phyloP scores from a whole-genome alignment of 2,797 vertebrate genomes.

The Acanthurus leucopareius region DNA sequence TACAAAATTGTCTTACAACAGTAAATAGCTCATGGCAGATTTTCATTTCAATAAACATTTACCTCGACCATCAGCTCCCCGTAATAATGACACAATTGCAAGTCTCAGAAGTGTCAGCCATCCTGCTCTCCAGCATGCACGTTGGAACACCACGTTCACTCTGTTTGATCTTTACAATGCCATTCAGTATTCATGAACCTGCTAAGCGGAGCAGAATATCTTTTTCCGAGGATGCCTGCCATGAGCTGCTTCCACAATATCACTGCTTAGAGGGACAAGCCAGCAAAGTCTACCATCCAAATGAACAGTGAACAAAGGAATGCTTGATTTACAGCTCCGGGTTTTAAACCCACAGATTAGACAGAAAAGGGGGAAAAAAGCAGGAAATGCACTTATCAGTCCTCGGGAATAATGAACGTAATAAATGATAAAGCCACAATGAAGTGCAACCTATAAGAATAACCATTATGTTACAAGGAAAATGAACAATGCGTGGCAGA shows the following conservation, averaged over 20 bases:
- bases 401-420: conserved; percentile 64
- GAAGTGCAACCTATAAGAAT: conserved; percentile 58
- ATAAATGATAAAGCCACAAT: conserved; percentile 57
- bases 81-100: conserved; percentile 70
- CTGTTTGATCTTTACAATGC: conserved; percentile 82
- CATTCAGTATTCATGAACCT: conserved; percentile 83
- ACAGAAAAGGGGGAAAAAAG: conserved; percentile 34
- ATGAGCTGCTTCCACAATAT: conserved; percentile 76
- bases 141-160: conserved; percentile 54
- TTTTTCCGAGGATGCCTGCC: conserved; percentile 75
- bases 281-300: conserved; percentile 68
- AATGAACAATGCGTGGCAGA: conserved; percentile 54
- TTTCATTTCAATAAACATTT: conserved; percentile 71
- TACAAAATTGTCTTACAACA: conserved; percentile 45
- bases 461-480: conserved; percentile 47
- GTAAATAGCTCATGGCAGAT: conserved; percentile 52
- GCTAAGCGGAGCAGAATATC: conserved; percentile 79
- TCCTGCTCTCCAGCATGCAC: conserved; percentile 52
- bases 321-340: conserved; percentile 67
- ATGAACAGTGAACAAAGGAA: conserved; percentile 76
- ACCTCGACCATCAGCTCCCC: conserved; percentile 24
- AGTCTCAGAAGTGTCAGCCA: conserved; percentile 68
- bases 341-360: conserved; percentile 68
- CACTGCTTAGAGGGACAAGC: conserved; percentile 70
- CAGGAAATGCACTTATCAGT: conserved; percentile 60